phyloP scores from a whole-genome alignment of 1,140 invertebrate species.

The Dreissena rostriformis region DNA sequence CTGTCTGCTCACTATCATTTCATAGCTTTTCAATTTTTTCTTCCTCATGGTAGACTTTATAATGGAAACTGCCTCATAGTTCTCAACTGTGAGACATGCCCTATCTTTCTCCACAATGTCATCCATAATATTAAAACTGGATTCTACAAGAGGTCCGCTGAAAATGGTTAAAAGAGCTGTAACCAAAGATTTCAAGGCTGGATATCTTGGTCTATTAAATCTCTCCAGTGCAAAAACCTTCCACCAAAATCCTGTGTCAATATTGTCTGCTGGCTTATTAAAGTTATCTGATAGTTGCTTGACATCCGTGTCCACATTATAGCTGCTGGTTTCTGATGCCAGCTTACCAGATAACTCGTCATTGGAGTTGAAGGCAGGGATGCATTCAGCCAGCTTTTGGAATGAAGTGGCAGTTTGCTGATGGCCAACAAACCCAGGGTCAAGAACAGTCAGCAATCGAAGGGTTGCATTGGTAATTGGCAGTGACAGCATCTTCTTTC shows the following conservation, averaged over 20 bases:
- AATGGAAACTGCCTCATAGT: too few relatives aligned
- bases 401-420: constrained; percentile 15
- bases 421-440: constrained; percentile 38
- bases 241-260: background rate
- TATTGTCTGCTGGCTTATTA: too few relatives aligned
- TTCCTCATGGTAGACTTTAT: too few relatives aligned
- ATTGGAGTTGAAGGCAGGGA: constrained; percentile 1
- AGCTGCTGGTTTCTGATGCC: constrained; percentile 18
- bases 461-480: background rate
- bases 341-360: background rate
- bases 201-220: background rate
- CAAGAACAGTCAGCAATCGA: constrained; percentile 3
- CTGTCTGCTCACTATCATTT: too few relatives aligned
- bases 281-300: background rate
- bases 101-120: too few relatives aligned
- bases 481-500: constrained; percentile 18
- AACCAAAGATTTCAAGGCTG: background rate
- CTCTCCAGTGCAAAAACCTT: background rate
- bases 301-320: constrained; percentile 4
- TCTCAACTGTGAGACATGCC: background rate
- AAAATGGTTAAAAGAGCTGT: too few relatives aligned
- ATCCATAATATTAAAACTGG: too few relatives aligned
- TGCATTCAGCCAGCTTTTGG: background rate
- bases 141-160: too few relatives aligned
- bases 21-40: too few relatives aligned